These are phyloP conservation scores for Brachypteracias leptosomus DNA, from an alignment of 2,113 vertebrate genomes.

Conservation along the genomic window DNA sequence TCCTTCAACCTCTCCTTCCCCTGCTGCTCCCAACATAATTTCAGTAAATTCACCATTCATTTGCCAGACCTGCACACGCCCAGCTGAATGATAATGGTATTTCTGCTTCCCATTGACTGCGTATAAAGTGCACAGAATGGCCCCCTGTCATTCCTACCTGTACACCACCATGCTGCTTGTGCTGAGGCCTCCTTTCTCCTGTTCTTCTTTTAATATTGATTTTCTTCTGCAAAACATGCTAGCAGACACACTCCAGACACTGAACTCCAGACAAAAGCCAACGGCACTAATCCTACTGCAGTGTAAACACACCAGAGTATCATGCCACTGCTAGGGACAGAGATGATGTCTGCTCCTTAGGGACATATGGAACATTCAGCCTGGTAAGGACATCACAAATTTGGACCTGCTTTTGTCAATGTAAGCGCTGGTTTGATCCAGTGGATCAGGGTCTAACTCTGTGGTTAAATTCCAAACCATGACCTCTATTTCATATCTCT, in stretches of 20 bases:
- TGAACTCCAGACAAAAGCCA: neutral
- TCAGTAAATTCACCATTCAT: accelerated
- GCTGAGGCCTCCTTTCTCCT: neutral
- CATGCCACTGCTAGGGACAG: neutral
- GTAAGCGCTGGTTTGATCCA: neutral
- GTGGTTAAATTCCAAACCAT: neutral
- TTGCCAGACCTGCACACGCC: accelerated
- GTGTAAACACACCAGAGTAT: neutral
- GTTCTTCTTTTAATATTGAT: neutral
- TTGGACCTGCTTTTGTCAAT: neutral
- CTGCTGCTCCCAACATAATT: neutral
- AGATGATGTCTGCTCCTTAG: neutral
- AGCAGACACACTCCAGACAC: neutral
- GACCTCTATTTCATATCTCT: neutral
- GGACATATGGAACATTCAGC: neutral
- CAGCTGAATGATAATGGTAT: accelerated
- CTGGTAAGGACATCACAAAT: neutral
- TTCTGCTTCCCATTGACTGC: neutral
- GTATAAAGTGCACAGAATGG: neutral
- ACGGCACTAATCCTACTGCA: neutral
- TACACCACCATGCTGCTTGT: neutral
- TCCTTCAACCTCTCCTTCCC: neutral
- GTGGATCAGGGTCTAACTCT: neutral
- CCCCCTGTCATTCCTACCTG: neutral
- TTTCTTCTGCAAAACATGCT: neutral